phyloP scores from a whole-genome alignment of 2,113 vertebrate species.

The Gymnobelideus leadbeateri region DNA sequence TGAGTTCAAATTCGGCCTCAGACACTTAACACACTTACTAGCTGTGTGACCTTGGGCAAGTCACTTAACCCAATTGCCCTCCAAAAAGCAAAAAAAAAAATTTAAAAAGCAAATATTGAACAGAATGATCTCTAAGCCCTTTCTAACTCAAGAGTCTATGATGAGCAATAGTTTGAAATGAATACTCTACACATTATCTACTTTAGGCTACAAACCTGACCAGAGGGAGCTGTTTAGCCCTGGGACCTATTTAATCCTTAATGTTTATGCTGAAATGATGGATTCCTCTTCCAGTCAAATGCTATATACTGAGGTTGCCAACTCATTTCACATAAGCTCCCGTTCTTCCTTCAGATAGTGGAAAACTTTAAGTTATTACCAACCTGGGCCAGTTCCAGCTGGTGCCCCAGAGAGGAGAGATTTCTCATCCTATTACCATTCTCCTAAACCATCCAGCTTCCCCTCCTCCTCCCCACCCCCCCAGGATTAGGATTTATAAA shows the following conservation, averaged over 20 bases:
- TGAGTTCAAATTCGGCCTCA: too few species aligned
- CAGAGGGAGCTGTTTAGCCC: accelerated
- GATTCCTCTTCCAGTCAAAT: slow-evolving; percentile 4
- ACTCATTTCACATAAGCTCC: not conserved
- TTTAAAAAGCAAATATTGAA: too few species aligned
- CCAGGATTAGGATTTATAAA: slow-evolving; percentile 71
- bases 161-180: not conserved
- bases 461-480: not conserved
- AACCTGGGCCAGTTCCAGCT: slow-evolving; percentile 64
- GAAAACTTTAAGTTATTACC: slow-evolving; percentile 67
- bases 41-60: too few species aligned
- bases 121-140: not conserved
- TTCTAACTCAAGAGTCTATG: not conserved
- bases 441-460: slow-evolving; percentile 54
- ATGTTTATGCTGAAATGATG: not conserved
- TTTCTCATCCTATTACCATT: slow-evolving; percentile 62
- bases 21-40: too few species aligned
- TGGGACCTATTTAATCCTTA: not conserved
- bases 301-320: not conserved
- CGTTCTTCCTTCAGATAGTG: not conserved
- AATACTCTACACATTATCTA: not conserved
- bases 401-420: slow-evolving; percentile 61
- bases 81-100: too few species aligned
- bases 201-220: not conserved
- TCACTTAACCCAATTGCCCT: too few species aligned